Base-by-base conservation (phyloP, 2,113 vertebrate species). In the Phaethon lepturus region DNA sequence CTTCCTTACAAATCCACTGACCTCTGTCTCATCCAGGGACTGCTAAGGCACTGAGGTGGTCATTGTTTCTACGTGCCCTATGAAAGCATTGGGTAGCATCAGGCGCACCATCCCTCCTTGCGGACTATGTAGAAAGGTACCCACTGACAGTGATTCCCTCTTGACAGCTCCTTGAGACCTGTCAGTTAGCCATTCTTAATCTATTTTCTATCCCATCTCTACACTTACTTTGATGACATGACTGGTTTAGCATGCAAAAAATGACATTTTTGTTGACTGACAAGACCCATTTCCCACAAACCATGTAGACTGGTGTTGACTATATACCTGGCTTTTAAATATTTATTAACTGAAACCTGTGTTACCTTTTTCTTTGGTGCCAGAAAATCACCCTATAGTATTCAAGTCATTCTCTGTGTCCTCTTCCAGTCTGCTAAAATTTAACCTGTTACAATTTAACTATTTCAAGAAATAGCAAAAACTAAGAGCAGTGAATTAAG, bases 211-310 rank as follows among this genome's bases (percentile, higher is more conserved):
- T 50, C 76, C 66, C 58, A 3, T 63, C 52, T 76, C 56, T n/a
- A 2, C 7, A 0, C 47, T 77, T 23, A 33, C 33, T 75, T 47
- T 83, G 86, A 90, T 42, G 49, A 60, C 63, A 15, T 15, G 86
- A 60, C 95, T 83, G 82, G 86, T 94, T 95, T 90, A 67, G 86
- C 18, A 53, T 49, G 66, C 71, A 94, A 42, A 84, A 78, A 67
- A 38, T 72, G 58, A 72, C 71, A 72, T 75, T 55, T 52, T 50
- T 47, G 28, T 79, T 83, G 95, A 90, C 71, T 95, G 93, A 88
- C 89, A 79, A 72, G 86, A 76, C 47, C 82, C 44, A 72, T 78
- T 94, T 86, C 75, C 75, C 89, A 62, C 0, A 2, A 88, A 83
- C 71, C 75, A 19, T 6, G 7, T 23, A 42, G 79, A 3, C 63